Conservation (phyloP, 2,888 invertebrate species). For the Hirtodrosophila duncani region DNA sequence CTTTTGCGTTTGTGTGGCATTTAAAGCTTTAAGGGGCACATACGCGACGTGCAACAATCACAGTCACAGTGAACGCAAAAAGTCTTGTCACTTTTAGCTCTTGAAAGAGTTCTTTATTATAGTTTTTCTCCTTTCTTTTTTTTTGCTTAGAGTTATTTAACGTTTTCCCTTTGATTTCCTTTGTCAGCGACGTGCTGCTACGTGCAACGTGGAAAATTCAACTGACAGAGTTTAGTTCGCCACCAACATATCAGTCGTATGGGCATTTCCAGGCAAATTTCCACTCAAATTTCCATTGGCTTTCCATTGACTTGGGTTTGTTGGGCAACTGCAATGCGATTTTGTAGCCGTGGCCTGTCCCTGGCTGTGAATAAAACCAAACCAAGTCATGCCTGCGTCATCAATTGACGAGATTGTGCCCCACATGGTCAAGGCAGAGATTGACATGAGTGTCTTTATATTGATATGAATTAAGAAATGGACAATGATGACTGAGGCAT, state of each 20-base stretch:
- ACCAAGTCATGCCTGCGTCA: background rate
- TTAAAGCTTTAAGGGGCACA: constrained; percentile 34
- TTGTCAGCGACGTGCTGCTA: constrained; percentile 23
- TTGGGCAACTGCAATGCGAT: constrained; percentile 7
- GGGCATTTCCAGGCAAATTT: constrained; percentile 17
- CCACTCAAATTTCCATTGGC: constrained; percentile 40
- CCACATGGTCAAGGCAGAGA: background rate
- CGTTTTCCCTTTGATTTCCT: background rate
- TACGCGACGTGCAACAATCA: background rate
- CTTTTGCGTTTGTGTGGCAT: constrained; percentile 63
- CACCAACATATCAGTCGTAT: constrained; percentile 28
- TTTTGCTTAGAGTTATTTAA: constrained; percentile 14
- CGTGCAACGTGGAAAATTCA: constrained; percentile 39
- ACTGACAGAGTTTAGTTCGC: constrained; percentile 36
- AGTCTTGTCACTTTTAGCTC: background rate
- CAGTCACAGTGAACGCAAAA: background rate
- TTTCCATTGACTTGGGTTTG: constrained; percentile 32
- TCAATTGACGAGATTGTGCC: background rate
- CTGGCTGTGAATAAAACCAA: too few species aligned
- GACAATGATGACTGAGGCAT: too few species aligned
- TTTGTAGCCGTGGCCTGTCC: background rate
- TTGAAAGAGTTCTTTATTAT: background rate
- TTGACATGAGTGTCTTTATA: too few species aligned
- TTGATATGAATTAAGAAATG: too few species aligned
- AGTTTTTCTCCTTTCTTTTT: background rate